These are phyloP conservation scores for Galerucella pusilla DNA, from an alignment of 2,888 invertebrate genomes.

Conservation along the genomic window DNA sequence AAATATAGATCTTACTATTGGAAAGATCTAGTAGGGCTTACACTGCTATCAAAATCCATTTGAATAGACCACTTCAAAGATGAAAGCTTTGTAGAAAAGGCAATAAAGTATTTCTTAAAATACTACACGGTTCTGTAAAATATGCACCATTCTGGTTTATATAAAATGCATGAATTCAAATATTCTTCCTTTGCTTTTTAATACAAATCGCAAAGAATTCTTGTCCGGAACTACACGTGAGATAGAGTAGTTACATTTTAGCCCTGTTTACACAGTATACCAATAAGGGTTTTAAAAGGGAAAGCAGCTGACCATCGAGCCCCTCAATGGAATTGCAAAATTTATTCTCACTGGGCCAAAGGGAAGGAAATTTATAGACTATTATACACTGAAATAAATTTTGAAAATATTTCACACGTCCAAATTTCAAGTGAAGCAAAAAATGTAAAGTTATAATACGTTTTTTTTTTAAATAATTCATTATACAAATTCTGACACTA, in stretches of 20 bases:
- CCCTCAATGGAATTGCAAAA: constrained; percentile 63
- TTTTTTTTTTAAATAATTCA: too few species aligned
- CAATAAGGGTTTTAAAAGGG: constrained; percentile 63
- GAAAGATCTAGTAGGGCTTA: too few species aligned
- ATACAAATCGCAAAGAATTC: constrained; percentile 30
- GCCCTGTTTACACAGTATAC: constrained; percentile 66
- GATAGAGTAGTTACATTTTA: constrained; percentile 42
- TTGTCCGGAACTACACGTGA: constrained; percentile 30
- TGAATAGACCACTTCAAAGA: too few species aligned
- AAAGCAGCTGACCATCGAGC: constrained; percentile 62
- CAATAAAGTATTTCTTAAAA: neutral
- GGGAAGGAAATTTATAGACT: constrained; percentile 38
- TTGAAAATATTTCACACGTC: too few species aligned
- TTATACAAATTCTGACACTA: too few species aligned
- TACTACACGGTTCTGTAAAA: neutral
- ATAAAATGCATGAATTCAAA: constrained; percentile 40
- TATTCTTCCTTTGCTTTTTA: constrained; percentile 22
- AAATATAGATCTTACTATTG: too few species aligned
- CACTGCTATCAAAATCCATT: too few species aligned
- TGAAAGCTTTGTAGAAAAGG: too few species aligned
- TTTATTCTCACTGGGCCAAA: constrained; percentile 53
- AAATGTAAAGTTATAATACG: too few species aligned
- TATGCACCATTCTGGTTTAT: constrained; percentile 8
- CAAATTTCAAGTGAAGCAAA: too few species aligned
- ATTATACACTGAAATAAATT: constrained; percentile 19